phyloP scores from a whole-genome alignment of 2,113 vertebrate species.

The Sialia sialis region DNA sequence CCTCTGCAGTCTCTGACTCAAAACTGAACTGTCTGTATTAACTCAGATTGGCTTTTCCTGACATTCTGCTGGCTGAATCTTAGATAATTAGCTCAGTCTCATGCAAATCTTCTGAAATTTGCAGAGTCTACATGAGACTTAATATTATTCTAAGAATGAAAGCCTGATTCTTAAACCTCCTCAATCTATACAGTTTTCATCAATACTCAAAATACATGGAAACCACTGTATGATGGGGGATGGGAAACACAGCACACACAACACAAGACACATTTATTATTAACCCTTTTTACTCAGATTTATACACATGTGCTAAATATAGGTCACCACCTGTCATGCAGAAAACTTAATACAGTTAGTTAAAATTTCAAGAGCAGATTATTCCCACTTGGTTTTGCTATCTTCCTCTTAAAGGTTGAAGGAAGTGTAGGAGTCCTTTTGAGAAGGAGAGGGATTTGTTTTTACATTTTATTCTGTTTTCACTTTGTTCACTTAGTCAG shows the following conservation, averaged over 20 bases:
- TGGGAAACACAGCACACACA: not conserved
- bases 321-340: not conserved
- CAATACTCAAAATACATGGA: not conserved
- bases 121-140: not conserved
- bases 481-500: not conserved
- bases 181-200: not conserved
- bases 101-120: slow-evolving; percentile 32
- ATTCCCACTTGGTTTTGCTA: not conserved
- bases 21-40: not conserved
- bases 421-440: not conserved
- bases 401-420: slow-evolving; percentile 10
- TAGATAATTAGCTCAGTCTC: not conserved
- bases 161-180: not conserved
- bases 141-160: not conserved
- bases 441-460: not conserved
- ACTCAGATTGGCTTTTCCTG: not conserved
- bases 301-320: not conserved
- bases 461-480: not conserved
- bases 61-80: not conserved
- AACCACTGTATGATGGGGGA: not conserved
- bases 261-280: not conserved
- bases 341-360: not conserved
- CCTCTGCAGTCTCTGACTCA: not conserved
- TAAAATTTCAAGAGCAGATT: not conserved
- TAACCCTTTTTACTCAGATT: not conserved